These are phyloP conservation scores for Atractosteus spatula DNA, from an alignment of 2,113 vertebrate genomes.

Conservation along the genomic window DNA sequence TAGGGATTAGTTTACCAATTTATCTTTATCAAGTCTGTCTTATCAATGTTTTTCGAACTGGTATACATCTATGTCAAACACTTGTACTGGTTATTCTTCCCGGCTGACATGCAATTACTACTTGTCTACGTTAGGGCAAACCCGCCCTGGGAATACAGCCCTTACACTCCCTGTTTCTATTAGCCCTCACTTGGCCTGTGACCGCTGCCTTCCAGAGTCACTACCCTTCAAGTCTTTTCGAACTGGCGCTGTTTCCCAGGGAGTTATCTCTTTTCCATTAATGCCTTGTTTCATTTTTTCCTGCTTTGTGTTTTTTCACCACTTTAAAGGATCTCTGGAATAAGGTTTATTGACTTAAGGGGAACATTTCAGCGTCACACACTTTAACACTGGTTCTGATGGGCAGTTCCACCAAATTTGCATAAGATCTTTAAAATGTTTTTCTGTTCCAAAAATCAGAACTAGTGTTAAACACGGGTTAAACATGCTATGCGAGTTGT, in stretches of 20 bases:
- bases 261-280: slow-evolving; percentile 34
- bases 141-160: slow-evolving; percentile 38
- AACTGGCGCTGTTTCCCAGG: slow-evolving; percentile 43
- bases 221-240: slow-evolving; percentile 33
- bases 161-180: slow-evolving; percentile 48
- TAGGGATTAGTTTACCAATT: slow-evolving; percentile 25
- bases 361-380: too few relatives aligned
- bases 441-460: too few relatives aligned
- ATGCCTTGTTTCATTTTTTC: slow-evolving; percentile 33
- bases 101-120: slow-evolving; percentile 47
- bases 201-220: slow-evolving; percentile 17
- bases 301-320: slow-evolving; percentile 10
- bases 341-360: too few relatives aligned
- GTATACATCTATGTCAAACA: slow-evolving; percentile 16
- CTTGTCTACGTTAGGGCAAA: slow-evolving; percentile 42
- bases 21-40: slow-evolving; percentile 28
- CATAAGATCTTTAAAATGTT: too few relatives aligned
- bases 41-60: slow-evolving; percentile 34
- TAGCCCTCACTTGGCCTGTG: slow-evolving; percentile 33
- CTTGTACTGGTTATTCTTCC: slow-evolving; percentile 26
- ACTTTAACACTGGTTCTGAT: too few relatives aligned
- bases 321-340: background rate
- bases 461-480: too few relatives aligned
- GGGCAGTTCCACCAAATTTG: too few relatives aligned
- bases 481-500: too few relatives aligned